Base-by-base conservation (phyloP, 2,888 invertebrate genomes). In the Diarsia rubi region DNA sequence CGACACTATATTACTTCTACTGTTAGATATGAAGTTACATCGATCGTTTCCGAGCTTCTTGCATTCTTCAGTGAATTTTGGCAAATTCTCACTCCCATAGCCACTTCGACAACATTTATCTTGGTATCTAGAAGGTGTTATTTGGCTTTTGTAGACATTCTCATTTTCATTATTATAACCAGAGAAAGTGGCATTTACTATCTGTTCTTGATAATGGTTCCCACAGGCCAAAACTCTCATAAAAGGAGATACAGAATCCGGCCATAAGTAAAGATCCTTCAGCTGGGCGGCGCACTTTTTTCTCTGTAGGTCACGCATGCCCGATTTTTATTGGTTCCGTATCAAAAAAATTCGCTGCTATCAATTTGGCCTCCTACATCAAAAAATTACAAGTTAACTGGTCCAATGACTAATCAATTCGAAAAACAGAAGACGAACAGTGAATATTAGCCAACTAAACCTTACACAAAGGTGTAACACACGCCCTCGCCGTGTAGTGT, bases 391-490 rank as follows among this genome's bases (percentile, higher is more conserved):
- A 31, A 59, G 11, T 11, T 21, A 21, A 60, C 9, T 16, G 3
- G 3, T 19, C 44, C 24, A 37, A n/a, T 37, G 31, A 21, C 11
- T 37, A 9, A 37, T 31, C 12, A 8, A 37, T 6, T 21, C 16
- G 27, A 57, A n/a, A 21, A n/a, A 0, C n/a, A 57, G 24, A 24
- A 60, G 3, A 60, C n/a, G n/a, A 42, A 52, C 19, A 57, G 21
- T 54, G 60, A 78, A 27, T 68, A 70, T 79, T 75, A 57, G 37
- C 49, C n/a, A 69, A n/a, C 9, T 3, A 3, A 21, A 21, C 5
- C 1, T 64, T 78, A 81, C 83, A 65, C 45, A 16, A 19, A 79
- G 86, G 83, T 87, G 87, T 85, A 11, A 85, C 59, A 45, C 3
- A 11, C 78, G 11, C 63, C 63, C 24, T 59, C n/a, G 59, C 60